Evolutionary conservation across 1,140 invertebrate genomes (phyloP).

Genomic region (Riptortus pedestris): DNA sequence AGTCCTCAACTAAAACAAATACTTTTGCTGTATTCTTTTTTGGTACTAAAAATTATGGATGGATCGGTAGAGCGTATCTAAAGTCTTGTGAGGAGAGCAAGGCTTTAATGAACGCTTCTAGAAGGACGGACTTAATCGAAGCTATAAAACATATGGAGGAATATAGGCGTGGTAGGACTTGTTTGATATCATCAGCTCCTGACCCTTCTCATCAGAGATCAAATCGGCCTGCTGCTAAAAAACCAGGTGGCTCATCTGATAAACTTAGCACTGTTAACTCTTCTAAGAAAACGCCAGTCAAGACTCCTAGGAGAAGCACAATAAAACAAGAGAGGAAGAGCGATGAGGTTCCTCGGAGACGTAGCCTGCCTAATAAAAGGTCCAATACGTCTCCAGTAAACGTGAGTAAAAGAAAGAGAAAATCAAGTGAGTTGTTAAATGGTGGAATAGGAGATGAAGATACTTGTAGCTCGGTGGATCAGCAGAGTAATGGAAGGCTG

Average conservation of each 20-base stretch:
- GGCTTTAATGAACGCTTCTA: constrained; percentile 69
- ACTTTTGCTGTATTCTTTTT: constrained; percentile 86
- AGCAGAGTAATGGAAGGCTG: background rate
- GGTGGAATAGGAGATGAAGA: background rate
- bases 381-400: too few relatives aligned
- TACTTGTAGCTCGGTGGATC: background rate
- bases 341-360: too few relatives aligned
- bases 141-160: constrained; percentile 79
- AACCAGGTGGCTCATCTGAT: too few relatives aligned
- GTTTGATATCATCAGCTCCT: background rate
- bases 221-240: background rate
- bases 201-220: too few relatives aligned
- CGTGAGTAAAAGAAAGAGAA: too few relatives aligned
- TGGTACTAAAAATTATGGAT: constrained; percentile 85
- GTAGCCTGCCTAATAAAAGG: too few relatives aligned
- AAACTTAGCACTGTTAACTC: too few relatives aligned
- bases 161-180: constrained; percentile 43
- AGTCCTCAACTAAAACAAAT: constrained; percentile 46
- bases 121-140: constrained; percentile 69
- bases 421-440: too few relatives aligned
- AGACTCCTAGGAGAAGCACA: too few relatives aligned
- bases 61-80: constrained; percentile 77
- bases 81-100: constrained; percentile 54
- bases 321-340: too few relatives aligned
- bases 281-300: too few relatives aligned